Percentiles rank a stretch among this genome's conserved stretches.
Conservation (phyloP, 2,888 invertebrate genomes). For the Drosophila tanythrix region DNA sequence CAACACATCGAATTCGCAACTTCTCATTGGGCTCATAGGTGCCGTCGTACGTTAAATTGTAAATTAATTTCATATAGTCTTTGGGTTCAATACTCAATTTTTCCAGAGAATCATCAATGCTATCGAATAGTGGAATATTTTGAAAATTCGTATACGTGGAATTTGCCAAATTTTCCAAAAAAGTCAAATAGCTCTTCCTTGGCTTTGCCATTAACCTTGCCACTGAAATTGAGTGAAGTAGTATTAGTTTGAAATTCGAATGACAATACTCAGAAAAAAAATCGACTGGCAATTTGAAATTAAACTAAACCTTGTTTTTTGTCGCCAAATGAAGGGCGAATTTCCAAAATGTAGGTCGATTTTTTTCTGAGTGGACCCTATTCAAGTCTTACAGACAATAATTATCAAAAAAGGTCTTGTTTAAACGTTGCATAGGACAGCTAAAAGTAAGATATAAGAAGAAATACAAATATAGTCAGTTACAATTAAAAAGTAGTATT, state of each 20-base stretch:
- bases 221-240: neutral
- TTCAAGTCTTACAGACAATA: conserved; percentile 72
- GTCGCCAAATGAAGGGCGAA: neutral
- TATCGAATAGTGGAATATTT: conserved; percentile 74
- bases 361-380: neutral
- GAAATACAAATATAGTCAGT: neutral
- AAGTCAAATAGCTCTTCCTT: conserved; percentile 67
- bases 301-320: neutral
- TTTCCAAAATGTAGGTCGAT: neutral
- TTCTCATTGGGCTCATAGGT: conserved; percentile 55
- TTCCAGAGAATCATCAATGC: conserved; percentile 70
- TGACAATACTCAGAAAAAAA: neutral
- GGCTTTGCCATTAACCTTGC: conserved; percentile 42
- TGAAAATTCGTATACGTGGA: conserved; percentile 83
- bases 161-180: conserved; percentile 83
- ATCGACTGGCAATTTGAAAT: too few species aligned
- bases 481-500: neutral
- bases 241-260: neutral
- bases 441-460: conserved; percentile 14
- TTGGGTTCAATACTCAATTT: conserved; percentile 71
- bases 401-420: conserved; percentile 58
- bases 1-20: conserved; percentile 63
- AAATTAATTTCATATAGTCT: conserved; percentile 83
- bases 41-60: conserved; percentile 81
- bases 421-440: conserved; percentile 81